Evolutionary conservation across 2,113 vertebrate genomes (phyloP).

Genomic region (Hirundichthys speculiger): DNA sequence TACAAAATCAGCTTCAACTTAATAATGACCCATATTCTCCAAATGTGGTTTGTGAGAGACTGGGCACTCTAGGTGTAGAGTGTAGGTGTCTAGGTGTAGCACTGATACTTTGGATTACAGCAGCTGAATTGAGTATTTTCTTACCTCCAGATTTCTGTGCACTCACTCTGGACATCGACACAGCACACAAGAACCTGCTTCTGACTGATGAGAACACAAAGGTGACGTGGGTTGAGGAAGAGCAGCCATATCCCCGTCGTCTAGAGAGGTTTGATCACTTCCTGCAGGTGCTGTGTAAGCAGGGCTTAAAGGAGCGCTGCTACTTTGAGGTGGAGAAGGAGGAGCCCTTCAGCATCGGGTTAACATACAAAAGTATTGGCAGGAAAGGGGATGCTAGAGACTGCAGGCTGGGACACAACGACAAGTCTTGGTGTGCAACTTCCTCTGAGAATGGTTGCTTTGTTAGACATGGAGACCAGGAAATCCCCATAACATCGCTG

Average conservation of each 20-base stretch:
- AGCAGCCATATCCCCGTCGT: background rate
- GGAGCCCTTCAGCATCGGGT: slow-evolving; percentile 25
- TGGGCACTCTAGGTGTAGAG: no score
- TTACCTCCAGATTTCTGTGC: slow-evolving; percentile 52
- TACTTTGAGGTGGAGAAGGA: slow-evolving; percentile 64
- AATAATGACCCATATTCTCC: no score
- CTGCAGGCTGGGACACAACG: slow-evolving; percentile 36
- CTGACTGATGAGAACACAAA: slow-evolving; percentile 51
- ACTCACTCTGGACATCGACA: slow-evolving; percentile 34
- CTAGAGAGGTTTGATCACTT: slow-evolving; percentile 22
- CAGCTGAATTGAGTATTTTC: background rate
- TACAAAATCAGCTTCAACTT: no score
- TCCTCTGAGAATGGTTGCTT: slow-evolving; percentile 16
- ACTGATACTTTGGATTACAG: no score
- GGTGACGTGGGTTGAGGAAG: slow-evolving; percentile 36
- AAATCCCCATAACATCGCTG: fast-evolving
- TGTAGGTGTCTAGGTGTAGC: no score
- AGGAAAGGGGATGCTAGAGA: slow-evolving; percentile 5
- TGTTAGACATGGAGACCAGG: background rate
- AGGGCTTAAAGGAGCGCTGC: slow-evolving; percentile 31
- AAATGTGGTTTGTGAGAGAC: no score
- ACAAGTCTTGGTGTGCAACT: slow-evolving; percentile 51
- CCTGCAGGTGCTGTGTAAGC: slow-evolving; percentile 44
- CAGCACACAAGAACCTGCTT: slow-evolving; percentile 30
- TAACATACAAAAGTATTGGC: slow-evolving; percentile 52